Conservation (phyloP, 2,113 vertebrate species). For the Dendropsophus ebraccatus region DNA sequence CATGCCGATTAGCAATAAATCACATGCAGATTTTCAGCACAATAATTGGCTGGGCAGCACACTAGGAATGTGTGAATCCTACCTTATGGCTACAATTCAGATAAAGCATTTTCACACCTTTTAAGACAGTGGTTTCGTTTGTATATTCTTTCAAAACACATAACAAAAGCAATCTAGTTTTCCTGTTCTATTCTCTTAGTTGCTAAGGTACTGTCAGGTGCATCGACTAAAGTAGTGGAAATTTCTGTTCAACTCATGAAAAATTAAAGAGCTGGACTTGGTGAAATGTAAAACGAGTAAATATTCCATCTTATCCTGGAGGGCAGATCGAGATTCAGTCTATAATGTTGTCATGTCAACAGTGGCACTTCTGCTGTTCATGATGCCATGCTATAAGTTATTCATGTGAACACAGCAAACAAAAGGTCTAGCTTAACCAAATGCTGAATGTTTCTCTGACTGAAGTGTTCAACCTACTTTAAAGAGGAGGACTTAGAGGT, state of each 20-base stretch:
- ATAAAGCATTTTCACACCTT: not conserved
- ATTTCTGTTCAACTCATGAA: slow-evolving; percentile 82
- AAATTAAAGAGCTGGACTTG: slow-evolving; percentile 74
- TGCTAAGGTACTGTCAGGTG: slow-evolving; percentile 72
- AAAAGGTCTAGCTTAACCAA: slow-evolving; percentile 69
- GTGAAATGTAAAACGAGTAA: slow-evolving; percentile 75
- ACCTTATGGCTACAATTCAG: too few species aligned
- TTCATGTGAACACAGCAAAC: slow-evolving; percentile 74
- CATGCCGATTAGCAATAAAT: too few species aligned
- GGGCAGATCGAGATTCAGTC: slow-evolving; percentile 70
- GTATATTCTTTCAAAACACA: not conserved
- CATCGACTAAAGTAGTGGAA: slow-evolving; percentile 78
- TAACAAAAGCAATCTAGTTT: slow-evolving; percentile 48
- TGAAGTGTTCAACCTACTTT: slow-evolving; percentile 63
- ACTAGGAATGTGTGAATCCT: too few species aligned
- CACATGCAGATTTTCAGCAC: too few species aligned
- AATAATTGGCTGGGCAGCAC: too few species aligned
- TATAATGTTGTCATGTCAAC: slow-evolving; percentile 71
- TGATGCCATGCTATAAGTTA: slow-evolving; percentile 72
- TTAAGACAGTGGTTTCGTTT: not conserved
- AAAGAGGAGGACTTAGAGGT: slow-evolving; percentile 60
- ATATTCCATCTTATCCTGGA: slow-evolving; percentile 73
- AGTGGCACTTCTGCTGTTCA: slow-evolving; percentile 66
- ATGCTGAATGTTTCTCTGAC: slow-evolving; percentile 66
- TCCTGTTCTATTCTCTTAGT: slow-evolving; percentile 64